Evolutionary conservation across 2,888 invertebrate species (phyloP), one percentile per base, ranked within the genome.

Genomic region (Drosophila ustulata): DNA sequence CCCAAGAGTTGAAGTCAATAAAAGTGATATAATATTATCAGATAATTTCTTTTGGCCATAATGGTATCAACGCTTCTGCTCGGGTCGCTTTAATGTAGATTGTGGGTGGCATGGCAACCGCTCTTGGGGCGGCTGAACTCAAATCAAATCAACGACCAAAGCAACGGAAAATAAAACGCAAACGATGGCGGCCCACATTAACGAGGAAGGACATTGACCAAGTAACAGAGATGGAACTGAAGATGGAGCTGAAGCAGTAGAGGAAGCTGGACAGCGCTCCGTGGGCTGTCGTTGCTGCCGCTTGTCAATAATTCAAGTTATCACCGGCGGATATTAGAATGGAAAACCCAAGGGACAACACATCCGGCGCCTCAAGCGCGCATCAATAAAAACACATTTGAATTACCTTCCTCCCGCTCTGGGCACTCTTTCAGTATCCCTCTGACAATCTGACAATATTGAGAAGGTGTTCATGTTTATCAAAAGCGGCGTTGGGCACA

Each of bases 301-400:
- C 71, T 78, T 81, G 87, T 82, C 89, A 88, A 90, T 91, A 91
- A 91, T 90, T 91, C 90, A 90, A 89, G 84, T 90, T 90, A 91
- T 91, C 91, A 91, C 91, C 91, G 90, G 90, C 90, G 91, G 90
- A 91, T 91, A 91, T 91, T 91, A 77, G 83, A 85, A 78, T 71
- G 72, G 58, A 85, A 89, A 91, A 84, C 80, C 80, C 82, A 87
- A 83, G 87, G 89, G 90, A 90, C 87, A 89, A 89, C 79, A 86
- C 73, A 83, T 83, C 88, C 83, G 88, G 63, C 28, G 71, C 83
- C 81, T 70, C 61, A 46, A 69, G 81, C 83, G 65, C 61, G 68
- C 89, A 81, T 80, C 83, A 86, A 88, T 88, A 83, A 86, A 82
- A 86, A 78, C 82, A 78, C 89, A 83, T 86, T 88, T 81, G 69